Evolutionary conservation across 92 coral and sea anemone species (phyloP).

Genomic region (Siderastrea radians): DNA sequence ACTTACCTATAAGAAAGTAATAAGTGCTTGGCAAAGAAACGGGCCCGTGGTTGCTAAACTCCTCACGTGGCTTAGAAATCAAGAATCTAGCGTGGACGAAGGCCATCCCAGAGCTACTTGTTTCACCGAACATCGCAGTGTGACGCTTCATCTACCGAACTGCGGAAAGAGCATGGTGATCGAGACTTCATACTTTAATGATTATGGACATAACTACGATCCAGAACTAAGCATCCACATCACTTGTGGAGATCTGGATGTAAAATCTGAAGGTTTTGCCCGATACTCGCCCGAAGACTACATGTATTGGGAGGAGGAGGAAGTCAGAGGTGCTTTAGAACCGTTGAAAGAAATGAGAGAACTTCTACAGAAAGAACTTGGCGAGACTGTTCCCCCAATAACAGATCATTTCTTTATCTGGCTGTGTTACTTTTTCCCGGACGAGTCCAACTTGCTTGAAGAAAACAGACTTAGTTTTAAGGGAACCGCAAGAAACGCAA

Average conservation of each 20-base stretch:
- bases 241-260: conserved; percentile 50
- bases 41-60: conserved; percentile 85
- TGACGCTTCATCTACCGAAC: conserved; percentile 38
- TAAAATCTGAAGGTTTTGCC: conserved; percentile 6
- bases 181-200: conserved; percentile 26
- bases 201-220: conserved; percentile 27
- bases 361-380: conserved; percentile 62
- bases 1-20: conserved; percentile 35
- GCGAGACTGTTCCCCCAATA: conserved; percentile 39
- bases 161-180: conserved; percentile 32
- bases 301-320: conserved; percentile 33
- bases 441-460: conserved; percentile 19
- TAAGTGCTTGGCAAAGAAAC: conserved; percentile 59
- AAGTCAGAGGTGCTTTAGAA: conserved; percentile 2
- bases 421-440: conserved; percentile 63
- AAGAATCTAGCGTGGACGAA: conserved; percentile 7
- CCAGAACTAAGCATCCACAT: conserved; percentile 18
- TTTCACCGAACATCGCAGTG: conserved; percentile 4
- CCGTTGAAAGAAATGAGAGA: conserved; percentile 53
- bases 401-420: conserved; percentile 65
- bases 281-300: conserved; percentile 22
- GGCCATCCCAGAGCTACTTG: conserved; percentile 55
- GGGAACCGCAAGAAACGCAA: conserved; percentile 36
- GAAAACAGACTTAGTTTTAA: conserved; percentile 37
- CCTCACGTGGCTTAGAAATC: conserved; percentile 69